Conservation (phyloP, 2,797 vertebrate genomes). For the Eupleurogrammus muticus region DNA sequence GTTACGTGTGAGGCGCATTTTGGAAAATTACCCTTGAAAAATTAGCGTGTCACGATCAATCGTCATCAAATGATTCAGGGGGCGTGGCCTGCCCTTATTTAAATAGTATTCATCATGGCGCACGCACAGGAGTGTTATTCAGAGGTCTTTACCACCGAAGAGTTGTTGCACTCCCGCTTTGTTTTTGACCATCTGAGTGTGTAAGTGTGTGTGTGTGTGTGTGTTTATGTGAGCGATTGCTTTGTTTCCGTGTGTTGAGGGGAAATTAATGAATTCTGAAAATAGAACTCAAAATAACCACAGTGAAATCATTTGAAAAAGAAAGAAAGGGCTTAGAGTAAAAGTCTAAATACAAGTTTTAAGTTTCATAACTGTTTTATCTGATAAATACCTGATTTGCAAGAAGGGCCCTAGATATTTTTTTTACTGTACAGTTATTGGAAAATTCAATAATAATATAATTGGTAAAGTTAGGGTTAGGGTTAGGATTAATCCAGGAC, state of each 20-base stretch:
- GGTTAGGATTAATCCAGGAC: too few species aligned
- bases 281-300: neutral
- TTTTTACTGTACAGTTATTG: too few species aligned
- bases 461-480: too few species aligned
- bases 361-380: too few species aligned
- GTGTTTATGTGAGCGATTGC: neutral
- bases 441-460: too few species aligned
- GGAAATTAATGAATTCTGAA: slow-evolving; percentile 1
- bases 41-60: slow-evolving; percentile 78
- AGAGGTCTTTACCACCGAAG: slow-evolving; percentile 28
- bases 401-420: too few species aligned
- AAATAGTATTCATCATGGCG: slow-evolving; percentile 53
- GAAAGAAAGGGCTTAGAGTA: too few species aligned
- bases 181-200: slow-evolving; percentile 32
- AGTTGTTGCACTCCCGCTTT: slow-evolving; percentile 43
- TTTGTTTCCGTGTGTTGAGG: neutral
- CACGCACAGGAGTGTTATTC: slow-evolving; percentile 43
- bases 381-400: too few species aligned
- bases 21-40: slow-evolving; percentile 83
- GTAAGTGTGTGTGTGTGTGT: slow-evolving; percentile 28
- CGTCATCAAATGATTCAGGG: slow-evolving; percentile 70
- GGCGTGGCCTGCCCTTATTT: slow-evolving; percentile 57
- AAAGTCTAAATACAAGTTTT: too few species aligned
- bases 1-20: slow-evolving; percentile 79
- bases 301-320: neutral